phyloP scores from a whole-genome alignment of 2,797 vertebrate genomes.

The Leuciscus waleckii region DNA sequence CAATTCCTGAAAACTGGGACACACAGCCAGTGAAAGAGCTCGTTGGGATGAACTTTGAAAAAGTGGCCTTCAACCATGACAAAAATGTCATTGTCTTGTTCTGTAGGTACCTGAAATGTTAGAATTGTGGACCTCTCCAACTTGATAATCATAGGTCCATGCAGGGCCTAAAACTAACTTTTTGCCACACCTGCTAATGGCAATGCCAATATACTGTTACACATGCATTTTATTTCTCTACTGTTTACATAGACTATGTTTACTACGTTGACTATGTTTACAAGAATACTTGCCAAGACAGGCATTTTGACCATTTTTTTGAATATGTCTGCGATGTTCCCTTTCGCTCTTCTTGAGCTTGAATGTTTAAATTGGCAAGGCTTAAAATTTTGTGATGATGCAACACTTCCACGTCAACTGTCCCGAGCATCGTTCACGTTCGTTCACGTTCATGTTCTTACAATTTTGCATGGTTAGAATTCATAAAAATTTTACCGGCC shows the following conservation, averaged over 20 bases:
- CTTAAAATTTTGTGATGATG: too few relatives aligned
- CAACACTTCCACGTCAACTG: too few relatives aligned
- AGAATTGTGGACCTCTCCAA: background rate
- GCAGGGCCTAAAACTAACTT: background rate
- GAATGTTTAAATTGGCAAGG: too few relatives aligned
- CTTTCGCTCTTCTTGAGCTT: background rate
- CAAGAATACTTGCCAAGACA: too few relatives aligned
- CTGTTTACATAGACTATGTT: too few relatives aligned
- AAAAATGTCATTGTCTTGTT: slow-evolving; percentile 89
- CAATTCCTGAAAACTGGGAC: slow-evolving; percentile 87
- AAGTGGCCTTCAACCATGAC: slow-evolving; percentile 83
- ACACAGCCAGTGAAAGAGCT: slow-evolving; percentile 85
- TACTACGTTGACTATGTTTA: too few relatives aligned
- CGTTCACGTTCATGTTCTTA: too few relatives aligned
- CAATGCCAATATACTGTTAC: too few relatives aligned
- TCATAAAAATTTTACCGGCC: background rate
- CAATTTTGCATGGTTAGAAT: background rate
- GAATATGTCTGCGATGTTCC: background rate
- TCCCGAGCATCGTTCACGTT: too few relatives aligned
- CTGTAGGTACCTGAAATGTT: slow-evolving; percentile 80
- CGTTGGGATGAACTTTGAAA: slow-evolving; percentile 89
- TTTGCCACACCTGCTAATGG: background rate
- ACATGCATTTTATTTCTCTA: too few relatives aligned
- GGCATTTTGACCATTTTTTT: too few relatives aligned
- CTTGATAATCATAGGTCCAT: background rate